Percentiles rank a stretch among this genome's conserved stretches.
Conservation (phyloP, 2,797 vertebrate genomes). For the Propithecus deckenii region DNA sequence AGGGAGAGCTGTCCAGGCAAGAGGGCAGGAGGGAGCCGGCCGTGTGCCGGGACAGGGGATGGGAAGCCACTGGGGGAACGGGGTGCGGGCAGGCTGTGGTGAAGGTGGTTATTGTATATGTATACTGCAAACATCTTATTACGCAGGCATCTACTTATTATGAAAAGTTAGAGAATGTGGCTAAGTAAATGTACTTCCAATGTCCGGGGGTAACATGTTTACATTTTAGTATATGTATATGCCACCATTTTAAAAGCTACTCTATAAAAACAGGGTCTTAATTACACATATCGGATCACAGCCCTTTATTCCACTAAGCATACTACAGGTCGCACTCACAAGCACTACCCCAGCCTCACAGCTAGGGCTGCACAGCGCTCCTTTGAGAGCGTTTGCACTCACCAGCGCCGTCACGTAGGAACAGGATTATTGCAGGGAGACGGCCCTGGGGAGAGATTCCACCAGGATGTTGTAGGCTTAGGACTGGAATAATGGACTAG, state of each 20-base stretch:
- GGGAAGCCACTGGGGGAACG: background rate
- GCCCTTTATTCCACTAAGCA: too few species aligned
- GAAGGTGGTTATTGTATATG: background rate
- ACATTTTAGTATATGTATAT: background rate
- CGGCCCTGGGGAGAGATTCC: background rate
- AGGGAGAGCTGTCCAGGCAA: background rate
- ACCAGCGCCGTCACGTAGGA: accelerated
- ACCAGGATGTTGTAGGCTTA: background rate
- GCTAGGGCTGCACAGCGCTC: background rate
- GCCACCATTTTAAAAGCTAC: background rate
- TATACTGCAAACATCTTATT: background rate
- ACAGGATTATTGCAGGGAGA: background rate
- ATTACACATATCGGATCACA: too few species aligned
- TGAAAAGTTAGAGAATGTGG: background rate
- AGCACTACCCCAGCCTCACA: accelerated
- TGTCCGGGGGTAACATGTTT: background rate
- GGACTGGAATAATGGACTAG: background rate
- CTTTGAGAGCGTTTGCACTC: accelerated
- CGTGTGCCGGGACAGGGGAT: background rate
- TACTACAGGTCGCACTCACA: accelerated
- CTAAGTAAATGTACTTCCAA: background rate
- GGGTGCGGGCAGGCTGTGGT: background rate
- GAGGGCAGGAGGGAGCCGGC: background rate
- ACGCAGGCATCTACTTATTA: background rate
- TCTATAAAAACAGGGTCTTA: background rate